Percentiles rank a stretch among this genome's conserved stretches.
phyloP scores from a whole-genome alignment of 35 echinoderm and acorn worm species.

The Holothuria glaberrima region DNA sequence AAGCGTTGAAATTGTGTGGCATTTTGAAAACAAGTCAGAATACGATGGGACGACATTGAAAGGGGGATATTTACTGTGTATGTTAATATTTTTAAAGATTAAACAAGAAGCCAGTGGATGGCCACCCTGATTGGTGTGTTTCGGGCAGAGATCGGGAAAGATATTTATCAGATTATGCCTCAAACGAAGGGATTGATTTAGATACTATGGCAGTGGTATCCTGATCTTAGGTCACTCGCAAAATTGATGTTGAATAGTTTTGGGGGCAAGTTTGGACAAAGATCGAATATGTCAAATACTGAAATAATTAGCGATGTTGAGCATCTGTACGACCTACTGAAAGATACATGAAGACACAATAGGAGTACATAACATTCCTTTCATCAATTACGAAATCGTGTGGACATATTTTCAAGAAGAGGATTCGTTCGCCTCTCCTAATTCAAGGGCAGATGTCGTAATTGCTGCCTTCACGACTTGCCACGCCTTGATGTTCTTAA shows the following conservation, averaged over 20 bases:
- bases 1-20: conserved; percentile 57
- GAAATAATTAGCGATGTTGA: conserved; percentile 25
- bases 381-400: neutral
- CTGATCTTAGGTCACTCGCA: conserved; percentile 61
- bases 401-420: neutral
- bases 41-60: neutral
- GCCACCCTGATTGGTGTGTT: too few relatives aligned
- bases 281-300: conserved; percentile 5
- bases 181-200: too few relatives aligned
- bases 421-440: neutral
- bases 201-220: conserved; percentile 59
- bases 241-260: conserved; percentile 16
- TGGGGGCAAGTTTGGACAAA: conserved; percentile 56
- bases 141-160: too few relatives aligned
- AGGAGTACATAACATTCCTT: neutral
- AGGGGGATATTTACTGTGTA: conserved; percentile 70
- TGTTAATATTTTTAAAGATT: too few relatives aligned
- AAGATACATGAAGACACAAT: conserved; percentile 14
- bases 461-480: conserved; percentile 15
- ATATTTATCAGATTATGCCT: too few relatives aligned
- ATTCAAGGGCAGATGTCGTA: neutral
- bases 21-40: too few relatives aligned
- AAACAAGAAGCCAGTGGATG: too few relatives aligned
- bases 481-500: neutral
- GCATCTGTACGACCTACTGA: conserved; percentile 5